Conservation (phyloP, 37 sponge, comb jelly and placozoan species). For the Diacarnus erythraeanus region DNA sequence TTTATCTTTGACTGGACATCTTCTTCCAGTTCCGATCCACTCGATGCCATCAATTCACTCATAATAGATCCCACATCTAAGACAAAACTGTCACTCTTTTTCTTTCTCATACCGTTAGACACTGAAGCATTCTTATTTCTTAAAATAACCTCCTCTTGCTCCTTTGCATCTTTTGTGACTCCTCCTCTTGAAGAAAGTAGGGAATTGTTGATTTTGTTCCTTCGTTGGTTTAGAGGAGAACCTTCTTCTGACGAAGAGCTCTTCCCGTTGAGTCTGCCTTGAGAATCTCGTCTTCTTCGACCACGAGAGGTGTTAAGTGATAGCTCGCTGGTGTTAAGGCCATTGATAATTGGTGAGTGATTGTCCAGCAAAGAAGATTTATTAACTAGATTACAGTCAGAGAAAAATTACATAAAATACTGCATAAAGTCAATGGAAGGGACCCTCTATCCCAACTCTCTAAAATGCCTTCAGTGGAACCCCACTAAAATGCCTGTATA, state of each 20-base stretch:
- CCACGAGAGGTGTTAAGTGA: slow-evolving; percentile 12
- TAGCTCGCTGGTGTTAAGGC: neutral
- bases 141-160: neutral
- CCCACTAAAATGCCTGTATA: no score
- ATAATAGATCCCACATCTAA: slow-evolving; percentile 17
- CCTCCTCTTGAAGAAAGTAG: neutral
- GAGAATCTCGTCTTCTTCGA: neutral
- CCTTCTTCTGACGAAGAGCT: slow-evolving; percentile 2
- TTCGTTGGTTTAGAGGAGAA: slow-evolving; percentile 11
- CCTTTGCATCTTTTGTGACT: neutral
- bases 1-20: neutral
- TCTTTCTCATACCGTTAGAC: neutral
- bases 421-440: no score
- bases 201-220: neutral
- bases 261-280: neutral
- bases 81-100: slow-evolving; percentile 12
- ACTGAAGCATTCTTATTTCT: neutral
- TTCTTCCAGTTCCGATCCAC: neutral
- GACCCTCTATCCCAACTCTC: no score
- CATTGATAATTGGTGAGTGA: slow-evolving; percentile 4
- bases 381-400: no score
- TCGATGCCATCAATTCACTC: neutral
- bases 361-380: no score
- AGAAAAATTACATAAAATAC: no score
- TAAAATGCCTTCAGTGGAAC: no score